Conservation (phyloP, 1,140 invertebrate species). For the Heliconius hermathena region DNA sequence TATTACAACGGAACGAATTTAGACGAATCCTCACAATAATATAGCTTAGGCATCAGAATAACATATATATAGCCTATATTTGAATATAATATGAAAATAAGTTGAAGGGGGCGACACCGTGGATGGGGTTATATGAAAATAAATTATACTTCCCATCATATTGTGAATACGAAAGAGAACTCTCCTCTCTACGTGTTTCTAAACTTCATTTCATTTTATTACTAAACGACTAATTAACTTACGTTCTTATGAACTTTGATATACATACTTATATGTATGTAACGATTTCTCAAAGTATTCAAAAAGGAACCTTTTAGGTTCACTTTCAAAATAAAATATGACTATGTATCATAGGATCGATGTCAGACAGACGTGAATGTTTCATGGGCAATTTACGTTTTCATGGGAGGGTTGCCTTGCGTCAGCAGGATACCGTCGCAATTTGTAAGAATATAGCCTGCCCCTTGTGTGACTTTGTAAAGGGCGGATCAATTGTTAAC, state of each 20-base stretch:
- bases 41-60: too few species aligned
- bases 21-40: too few species aligned
- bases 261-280: neutral
- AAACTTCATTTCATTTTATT: too few species aligned
- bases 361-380: conserved; percentile 39
- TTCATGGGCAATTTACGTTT: conserved; percentile 51
- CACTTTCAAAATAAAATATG: conserved; percentile 5
- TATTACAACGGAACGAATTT: too few species aligned
- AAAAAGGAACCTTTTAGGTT: neutral
- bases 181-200: too few species aligned
- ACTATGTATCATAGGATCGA: conserved; percentile 26
- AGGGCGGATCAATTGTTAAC: conserved; percentile 8
- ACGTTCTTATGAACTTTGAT: neutral
- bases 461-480: conserved; percentile 12
- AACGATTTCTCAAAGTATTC: neutral
- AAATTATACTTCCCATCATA: too few species aligned
- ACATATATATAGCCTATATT: too few species aligned
- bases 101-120: too few species aligned
- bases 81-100: too few species aligned
- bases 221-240: neutral
- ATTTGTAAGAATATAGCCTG: conserved; percentile 12
- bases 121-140: too few species aligned
- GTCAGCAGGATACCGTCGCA: conserved; percentile 10
- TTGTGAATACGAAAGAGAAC: too few species aligned
- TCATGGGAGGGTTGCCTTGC: conserved; percentile 3